Conservation (phyloP, 2,888 invertebrate species). For the Nudaria mundana region DNA sequence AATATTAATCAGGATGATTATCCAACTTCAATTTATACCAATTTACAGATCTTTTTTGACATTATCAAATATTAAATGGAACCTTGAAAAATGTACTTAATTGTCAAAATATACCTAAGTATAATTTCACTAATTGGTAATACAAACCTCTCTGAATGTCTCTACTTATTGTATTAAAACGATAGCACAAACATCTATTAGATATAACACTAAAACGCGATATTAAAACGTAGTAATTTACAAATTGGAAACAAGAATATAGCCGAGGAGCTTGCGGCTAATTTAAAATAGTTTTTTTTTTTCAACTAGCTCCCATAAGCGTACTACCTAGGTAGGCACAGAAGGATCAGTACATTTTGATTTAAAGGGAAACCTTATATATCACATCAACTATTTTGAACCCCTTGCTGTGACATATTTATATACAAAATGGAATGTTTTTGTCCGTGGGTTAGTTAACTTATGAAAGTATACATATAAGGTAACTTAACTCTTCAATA, state of each 20-base stretch:
- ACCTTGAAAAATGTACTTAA: no score
- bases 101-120: no score
- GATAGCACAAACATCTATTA: constrained; percentile 42
- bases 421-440: constrained; percentile 64
- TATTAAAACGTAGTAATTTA: constrained; percentile 46
- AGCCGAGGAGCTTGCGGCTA: constrained; percentile 34
- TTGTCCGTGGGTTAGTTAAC: constrained; percentile 26
- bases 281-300: constrained; percentile 20
- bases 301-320: constrained; percentile 34
- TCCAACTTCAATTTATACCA: no score
- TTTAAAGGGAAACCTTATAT: constrained; percentile 73
- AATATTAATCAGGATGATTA: no score
- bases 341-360: constrained; percentile 80
- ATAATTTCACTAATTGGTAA: no score
- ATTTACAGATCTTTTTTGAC: no score
- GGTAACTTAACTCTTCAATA: no score
- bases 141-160: constrained; percentile 5
- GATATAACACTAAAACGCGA: constrained; percentile 29
- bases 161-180: constrained; percentile 10
- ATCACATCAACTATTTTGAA: constrained; percentile 70
- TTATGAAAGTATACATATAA: background rate
- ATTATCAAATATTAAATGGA: no score
- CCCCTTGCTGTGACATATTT: constrained; percentile 48
- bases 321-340: constrained; percentile 68
- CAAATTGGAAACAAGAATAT: constrained; percentile 43